These are phyloP conservation scores for Hirudinaria manillensis DNA, from an alignment of 2,888 invertebrate species.

Conservation along the genomic window DNA sequence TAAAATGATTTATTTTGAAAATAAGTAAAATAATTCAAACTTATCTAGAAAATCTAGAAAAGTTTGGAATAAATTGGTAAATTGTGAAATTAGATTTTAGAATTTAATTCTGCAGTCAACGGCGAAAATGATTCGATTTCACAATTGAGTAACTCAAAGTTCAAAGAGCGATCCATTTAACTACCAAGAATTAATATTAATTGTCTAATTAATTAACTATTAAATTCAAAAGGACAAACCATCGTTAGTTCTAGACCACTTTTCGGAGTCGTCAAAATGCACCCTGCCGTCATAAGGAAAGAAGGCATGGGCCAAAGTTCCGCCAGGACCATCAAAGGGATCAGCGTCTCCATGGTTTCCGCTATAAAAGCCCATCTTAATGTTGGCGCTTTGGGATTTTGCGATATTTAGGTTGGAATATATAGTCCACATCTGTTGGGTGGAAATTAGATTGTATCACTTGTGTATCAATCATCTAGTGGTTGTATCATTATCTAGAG, in stretches of 20 bases:
- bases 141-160: too few species aligned
- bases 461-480: too few species aligned
- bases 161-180: too few species aligned
- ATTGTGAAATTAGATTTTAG: too few species aligned
- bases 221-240: not conserved
- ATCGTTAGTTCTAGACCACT: not conserved
- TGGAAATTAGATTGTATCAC: not conserved
- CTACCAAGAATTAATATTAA: too few species aligned
- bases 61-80: too few species aligned
- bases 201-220: too few species aligned
- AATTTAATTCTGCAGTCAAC: too few species aligned
- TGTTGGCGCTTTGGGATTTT: not conserved
- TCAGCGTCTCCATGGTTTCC: slow-evolving; percentile 18
- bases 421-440: not conserved
- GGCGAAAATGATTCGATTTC: too few species aligned
- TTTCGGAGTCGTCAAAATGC: slow-evolving; percentile 11
- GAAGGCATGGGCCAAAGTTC: slow-evolving; percentile 21
- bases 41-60: not conserved
- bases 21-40: not conserved
- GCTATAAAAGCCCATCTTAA: slow-evolving; percentile 9
- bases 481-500: too few species aligned
- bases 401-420: not conserved
- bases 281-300: slow-evolving; percentile 1
- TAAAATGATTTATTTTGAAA: not conserved
- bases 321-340: slow-evolving; percentile 4